Evolutionary conservation across 2,888 invertebrate genomes (phyloP), one percentile per base, ranked within the genome.

Genomic region (Lasioglossum zephyrum): DNA sequence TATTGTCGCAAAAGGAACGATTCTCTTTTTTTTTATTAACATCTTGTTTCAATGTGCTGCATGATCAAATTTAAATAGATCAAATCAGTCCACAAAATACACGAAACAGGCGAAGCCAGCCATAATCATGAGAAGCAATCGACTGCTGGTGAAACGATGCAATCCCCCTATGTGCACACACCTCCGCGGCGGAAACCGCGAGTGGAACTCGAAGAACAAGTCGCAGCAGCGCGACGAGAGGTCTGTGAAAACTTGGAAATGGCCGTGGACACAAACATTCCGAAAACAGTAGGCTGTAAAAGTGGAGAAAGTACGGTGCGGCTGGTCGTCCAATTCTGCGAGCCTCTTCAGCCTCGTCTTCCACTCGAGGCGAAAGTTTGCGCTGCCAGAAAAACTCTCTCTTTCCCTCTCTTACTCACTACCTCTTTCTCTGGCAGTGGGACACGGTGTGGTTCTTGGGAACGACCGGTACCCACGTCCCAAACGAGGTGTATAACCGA

Each of bases 401-500:
- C 60, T 60, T 4, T 26, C 60, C 26, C n/a, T 26, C 26, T 60
- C 26, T 60, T 13, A 11, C 11, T 26, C 26, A 9, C 36, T 66
- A 5, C 22, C 36, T 18, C 16, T 49, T 53, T 53, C 22, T 0
- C 22, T 8, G 53, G 2, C 22, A 22, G 53, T 22, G 22, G 18
- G 69, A 39, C 39, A 39, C 39, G 69, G 69, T n/a, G 66, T 36
- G 36, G 66, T 39, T n/a, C 41, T 11, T n/a, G n/a, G 69, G 69
- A 80, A 85, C 86, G 82, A 82, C 74, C 74, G 86, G 77, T 84
- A 81, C 88, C 74, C 81, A n/a, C 39, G 85, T 84, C 77, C 86
- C 63, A 82, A 86, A 89, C 86, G 89, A 90, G 83, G 88, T 87
- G 90, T 83, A 84, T 82, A 87, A 90, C 88, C 88, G 69, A 84